These are phyloP conservation scores for Mythimna pallens DNA, from an alignment of 2,888 invertebrate species.

Conservation along the genomic window DNA sequence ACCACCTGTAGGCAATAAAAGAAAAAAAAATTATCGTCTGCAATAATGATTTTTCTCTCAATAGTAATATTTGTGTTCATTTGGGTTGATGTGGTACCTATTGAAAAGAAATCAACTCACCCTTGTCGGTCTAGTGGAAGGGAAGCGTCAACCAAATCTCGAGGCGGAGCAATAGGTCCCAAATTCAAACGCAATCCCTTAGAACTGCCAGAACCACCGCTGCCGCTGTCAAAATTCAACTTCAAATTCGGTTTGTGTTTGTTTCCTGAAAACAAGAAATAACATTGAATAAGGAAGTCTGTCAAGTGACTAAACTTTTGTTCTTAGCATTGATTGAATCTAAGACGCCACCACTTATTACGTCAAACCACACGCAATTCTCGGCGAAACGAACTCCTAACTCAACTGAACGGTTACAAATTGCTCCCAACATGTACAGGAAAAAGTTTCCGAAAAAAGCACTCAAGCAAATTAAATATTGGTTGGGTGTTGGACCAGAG, in stretches of 20 bases:
- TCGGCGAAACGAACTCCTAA: constrained; percentile 79
- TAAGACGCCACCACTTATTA: constrained; percentile 67
- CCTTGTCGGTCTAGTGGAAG: constrained; percentile 97
- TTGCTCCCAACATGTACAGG: constrained; percentile 84
- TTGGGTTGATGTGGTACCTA: neutral
- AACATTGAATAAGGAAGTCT: constrained; percentile 25
- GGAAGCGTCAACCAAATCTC: constrained; percentile 94
- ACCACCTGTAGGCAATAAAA: constrained; percentile 93
- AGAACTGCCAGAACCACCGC: constrained; percentile 84
- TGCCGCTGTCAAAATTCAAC: constrained; percentile 92
- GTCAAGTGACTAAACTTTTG: constrained; percentile 39
- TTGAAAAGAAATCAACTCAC: constrained; percentile 86
- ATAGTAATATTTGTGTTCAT: neutral
- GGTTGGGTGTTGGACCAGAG: constrained; percentile 80
- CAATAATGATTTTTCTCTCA: neutral
- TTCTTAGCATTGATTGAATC: constrained; percentile 50
- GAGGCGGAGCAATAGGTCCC: constrained; percentile 91
- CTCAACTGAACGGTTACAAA: constrained; percentile 88
- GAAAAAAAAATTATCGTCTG: constrained; percentile 5
- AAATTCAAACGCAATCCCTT: constrained; percentile 94
- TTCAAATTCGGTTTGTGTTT: constrained; percentile 93
- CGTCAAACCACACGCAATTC: constrained; percentile 79
- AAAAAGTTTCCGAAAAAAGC: constrained; percentile 87
- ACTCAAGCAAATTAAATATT: constrained; percentile 90
- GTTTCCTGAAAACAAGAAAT: constrained; percentile 82